Conservation (phyloP, 1,140 invertebrate species). For the Cecropterus lyciades region DNA sequence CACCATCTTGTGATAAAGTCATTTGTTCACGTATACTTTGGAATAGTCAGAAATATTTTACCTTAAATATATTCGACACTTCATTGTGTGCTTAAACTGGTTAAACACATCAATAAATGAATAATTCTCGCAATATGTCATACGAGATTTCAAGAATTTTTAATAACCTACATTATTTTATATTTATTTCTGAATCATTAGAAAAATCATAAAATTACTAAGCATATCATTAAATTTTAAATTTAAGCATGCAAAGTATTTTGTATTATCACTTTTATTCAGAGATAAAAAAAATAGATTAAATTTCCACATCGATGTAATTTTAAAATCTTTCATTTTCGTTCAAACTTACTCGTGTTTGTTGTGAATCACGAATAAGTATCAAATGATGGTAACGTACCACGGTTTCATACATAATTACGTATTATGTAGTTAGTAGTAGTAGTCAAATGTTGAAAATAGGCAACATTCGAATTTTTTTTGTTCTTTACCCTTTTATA, state of each 20-base stretch:
- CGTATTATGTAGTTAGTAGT: background rate
- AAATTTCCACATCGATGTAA: too few relatives aligned
- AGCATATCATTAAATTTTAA: too few relatives aligned
- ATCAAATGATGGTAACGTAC: background rate
- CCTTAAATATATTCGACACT: slow-evolving; percentile 8
- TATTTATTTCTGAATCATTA: too few relatives aligned
- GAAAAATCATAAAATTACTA: too few relatives aligned
- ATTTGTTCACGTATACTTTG: slow-evolving; percentile 4
- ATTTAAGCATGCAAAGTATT: too few relatives aligned
- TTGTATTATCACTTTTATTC: too few relatives aligned
- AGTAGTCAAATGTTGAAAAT: slow-evolving; percentile 9
- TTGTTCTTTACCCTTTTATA: slow-evolving; percentile 10
- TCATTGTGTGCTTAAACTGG: too few relatives aligned
- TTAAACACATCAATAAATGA: background rate
- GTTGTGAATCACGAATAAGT: background rate
- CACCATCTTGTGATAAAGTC: background rate
- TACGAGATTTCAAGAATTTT: too few relatives aligned
- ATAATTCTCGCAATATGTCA: background rate
- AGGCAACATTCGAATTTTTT: slow-evolving; percentile 7
- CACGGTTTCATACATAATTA: background rate
- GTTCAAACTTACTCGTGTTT: background rate
- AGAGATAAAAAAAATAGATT: too few relatives aligned
- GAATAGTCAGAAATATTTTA: slow-evolving; percentile 7
- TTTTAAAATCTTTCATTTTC: background rate
- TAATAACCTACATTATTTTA: too few relatives aligned